A percentile compares a stretch with the other conserved stretches of the same genome.
These are phyloP conservation scores for Platygyra sinensis DNA, from an alignment of 64 coral and sea anemone species.

Conservation along the genomic window DNA sequence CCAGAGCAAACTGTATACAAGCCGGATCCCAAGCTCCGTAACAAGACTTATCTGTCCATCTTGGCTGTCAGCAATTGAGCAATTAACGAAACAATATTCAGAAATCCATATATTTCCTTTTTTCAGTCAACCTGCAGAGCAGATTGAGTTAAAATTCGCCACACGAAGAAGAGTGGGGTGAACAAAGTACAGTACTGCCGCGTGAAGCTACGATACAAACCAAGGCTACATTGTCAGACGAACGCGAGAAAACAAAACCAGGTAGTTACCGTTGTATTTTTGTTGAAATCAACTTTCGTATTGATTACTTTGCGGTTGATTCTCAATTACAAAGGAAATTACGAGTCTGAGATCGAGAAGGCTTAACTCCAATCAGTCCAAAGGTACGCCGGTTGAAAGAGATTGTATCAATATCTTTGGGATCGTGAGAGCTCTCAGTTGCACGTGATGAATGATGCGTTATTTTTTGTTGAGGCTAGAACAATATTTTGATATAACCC, in stretches of 20 bases:
- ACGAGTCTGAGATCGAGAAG: not conserved
- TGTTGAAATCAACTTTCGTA: not conserved
- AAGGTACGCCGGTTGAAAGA: not conserved
- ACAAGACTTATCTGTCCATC: not conserved
- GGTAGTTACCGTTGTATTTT: not conserved
- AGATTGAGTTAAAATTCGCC: not conserved
- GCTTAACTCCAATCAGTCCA: not conserved
- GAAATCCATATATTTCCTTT: not conserved
- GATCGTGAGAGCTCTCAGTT: not conserved
- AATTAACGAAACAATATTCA: slow-evolving; percentile 26
- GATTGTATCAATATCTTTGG: too few species aligned
- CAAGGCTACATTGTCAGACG: not conserved
- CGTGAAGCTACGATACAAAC: not conserved
- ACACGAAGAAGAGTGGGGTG: not conserved
- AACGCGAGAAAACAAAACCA: not conserved
- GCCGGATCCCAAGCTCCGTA: not conserved
- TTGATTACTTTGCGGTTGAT: not conserved
- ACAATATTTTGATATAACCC: too few species aligned
- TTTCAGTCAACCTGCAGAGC: not conserved
- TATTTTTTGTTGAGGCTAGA: not conserved
- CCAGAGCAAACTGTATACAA: not conserved
- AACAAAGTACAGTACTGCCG: not conserved
- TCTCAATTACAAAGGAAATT: not conserved
- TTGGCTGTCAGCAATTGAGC: not conserved
- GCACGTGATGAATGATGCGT: not conserved